Base-by-base conservation (phyloP, 2,113 vertebrate genomes). In the Chiloscyllium plagiosum region DNA sequence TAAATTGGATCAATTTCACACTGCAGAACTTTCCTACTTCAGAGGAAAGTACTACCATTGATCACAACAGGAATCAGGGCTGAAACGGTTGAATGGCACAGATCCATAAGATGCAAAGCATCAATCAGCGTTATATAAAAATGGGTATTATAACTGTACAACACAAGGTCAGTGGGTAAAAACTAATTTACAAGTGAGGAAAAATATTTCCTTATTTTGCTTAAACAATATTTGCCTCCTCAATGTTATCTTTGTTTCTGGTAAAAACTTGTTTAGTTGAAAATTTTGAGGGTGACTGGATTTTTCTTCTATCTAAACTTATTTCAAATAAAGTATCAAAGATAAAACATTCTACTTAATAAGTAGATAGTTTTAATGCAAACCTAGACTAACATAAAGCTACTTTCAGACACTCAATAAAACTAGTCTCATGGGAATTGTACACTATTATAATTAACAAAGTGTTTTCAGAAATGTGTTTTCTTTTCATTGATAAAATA, bases 1-100 rank as follows among this genome's bases (percentile, higher is more conserved):
- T 89, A 89, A 89, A 89, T 33, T 61, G 86, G 86, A 61, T 24
- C 86, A 94, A 69, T 68, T 94, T 94, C 66, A 47, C 61, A 93
- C 13, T 69, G 56, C 65, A 69, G 20, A 65, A 47, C 33, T 69
- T 94, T 94, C 69, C 92, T 69, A 69, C n/a, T 69, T 66, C 65
- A 37, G 65, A 94, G 56, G 20, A 93, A 93, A 24, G 17, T 69
- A 33, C n/a, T 94, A 94, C 24, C 15, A 37, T 7, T 37, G 68
- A 94, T 89, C 92, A 37, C 19, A 10, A 47, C 92, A 47, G 66
- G 85, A 94, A 69, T 69, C 47, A 37, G 42, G 42, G 8, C 20
- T 70, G 20, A 47, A 6, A 70, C 13, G 29, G n/a, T 65, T 90
- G 29, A 65, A 56, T n/a, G 87, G 56, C 87, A 90, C 56, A 65